Percentiles rank a stretch among this genome's conserved stretches.
phyloP scores from a whole-genome alignment of 2,888 invertebrate species.

The Lochmaea crataegi region DNA sequence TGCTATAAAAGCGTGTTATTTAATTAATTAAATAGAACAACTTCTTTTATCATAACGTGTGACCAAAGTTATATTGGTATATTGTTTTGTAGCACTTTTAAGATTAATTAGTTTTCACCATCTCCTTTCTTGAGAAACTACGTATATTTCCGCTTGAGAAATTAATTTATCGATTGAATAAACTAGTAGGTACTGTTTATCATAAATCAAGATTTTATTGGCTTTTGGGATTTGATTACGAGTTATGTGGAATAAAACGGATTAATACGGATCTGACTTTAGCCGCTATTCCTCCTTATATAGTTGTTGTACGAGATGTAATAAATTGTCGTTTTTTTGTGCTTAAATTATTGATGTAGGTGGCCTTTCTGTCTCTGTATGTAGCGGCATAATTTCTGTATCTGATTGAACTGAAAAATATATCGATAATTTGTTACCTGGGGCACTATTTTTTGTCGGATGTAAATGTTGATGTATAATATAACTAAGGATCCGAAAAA shows the following conservation, averaged over 20 bases:
- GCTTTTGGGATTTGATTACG: neutral
- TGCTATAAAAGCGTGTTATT: too few relatives aligned
- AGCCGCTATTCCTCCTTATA: constrained; percentile 37
- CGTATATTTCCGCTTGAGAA: too few relatives aligned
- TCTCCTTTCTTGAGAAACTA: too few relatives aligned
- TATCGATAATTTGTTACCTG: constrained; percentile 32
- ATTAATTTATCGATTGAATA: too few relatives aligned
- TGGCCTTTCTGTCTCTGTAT: constrained; percentile 38
- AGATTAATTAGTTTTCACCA: too few relatives aligned
- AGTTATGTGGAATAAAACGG: neutral
- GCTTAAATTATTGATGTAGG: constrained; percentile 43
- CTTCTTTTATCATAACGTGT: too few relatives aligned
- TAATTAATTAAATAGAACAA: too few relatives aligned
- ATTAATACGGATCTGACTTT: constrained; percentile 1
- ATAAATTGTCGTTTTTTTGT: constrained; percentile 38
- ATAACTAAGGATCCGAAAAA: constrained; percentile 14
- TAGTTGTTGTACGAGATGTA: constrained; percentile 36
- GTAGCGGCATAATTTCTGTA: constrained; percentile 30
- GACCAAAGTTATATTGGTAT: too few relatives aligned
- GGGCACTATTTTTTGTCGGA: constrained; percentile 26
- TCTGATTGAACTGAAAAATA: constrained; percentile 33
- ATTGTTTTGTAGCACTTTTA: too few relatives aligned
- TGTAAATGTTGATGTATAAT: constrained; percentile 24
- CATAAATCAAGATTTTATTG: too few relatives aligned
- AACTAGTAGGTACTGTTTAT: too few relatives aligned